Conservation (phyloP, 2,113 vertebrate species). For the Bubo bubo region DNA sequence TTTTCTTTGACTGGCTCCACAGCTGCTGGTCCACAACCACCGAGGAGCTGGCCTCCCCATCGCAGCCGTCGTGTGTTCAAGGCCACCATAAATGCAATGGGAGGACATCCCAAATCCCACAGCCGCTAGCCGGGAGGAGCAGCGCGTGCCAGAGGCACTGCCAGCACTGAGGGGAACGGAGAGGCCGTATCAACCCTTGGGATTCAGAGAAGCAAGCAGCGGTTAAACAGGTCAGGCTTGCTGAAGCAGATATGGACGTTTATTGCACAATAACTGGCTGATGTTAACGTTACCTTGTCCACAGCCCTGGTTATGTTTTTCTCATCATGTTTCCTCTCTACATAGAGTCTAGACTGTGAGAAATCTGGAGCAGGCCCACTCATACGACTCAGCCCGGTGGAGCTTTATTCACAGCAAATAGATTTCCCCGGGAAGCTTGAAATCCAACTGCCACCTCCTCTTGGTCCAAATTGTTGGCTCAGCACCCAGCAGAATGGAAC, state of each 20-base stretch:
- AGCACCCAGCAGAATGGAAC: not conserved
- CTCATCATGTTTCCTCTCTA: slow-evolving; percentile 18
- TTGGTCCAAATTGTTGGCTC: not conserved
- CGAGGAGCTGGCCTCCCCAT: rapidly evolving
- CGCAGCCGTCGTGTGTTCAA: rapidly evolving
- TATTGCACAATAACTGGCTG: slow-evolving; percentile 9
- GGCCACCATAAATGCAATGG: not conserved
- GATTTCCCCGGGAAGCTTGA: not conserved
- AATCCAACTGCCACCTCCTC: not conserved
- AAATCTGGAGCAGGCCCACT: slow-evolving; percentile 16
- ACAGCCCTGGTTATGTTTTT: not conserved
- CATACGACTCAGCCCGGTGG: not conserved
- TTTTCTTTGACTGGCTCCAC: not conserved
- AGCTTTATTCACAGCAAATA: not conserved
- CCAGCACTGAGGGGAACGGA: not conserved
- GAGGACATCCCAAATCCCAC: not conserved
- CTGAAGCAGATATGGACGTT: not conserved
- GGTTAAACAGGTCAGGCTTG: not conserved
- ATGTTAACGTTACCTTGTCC: not conserved
- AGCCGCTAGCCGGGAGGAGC: not conserved
- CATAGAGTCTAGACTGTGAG: slow-evolving; percentile 1
- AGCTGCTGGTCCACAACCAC: not conserved
- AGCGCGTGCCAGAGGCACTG: not conserved
- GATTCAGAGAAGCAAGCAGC: not conserved
- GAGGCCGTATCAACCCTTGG: not conserved